These are phyloP conservation scores for Bellardia pandia DNA, from an alignment of 2,888 invertebrate genomes.

Conservation along the genomic window DNA sequence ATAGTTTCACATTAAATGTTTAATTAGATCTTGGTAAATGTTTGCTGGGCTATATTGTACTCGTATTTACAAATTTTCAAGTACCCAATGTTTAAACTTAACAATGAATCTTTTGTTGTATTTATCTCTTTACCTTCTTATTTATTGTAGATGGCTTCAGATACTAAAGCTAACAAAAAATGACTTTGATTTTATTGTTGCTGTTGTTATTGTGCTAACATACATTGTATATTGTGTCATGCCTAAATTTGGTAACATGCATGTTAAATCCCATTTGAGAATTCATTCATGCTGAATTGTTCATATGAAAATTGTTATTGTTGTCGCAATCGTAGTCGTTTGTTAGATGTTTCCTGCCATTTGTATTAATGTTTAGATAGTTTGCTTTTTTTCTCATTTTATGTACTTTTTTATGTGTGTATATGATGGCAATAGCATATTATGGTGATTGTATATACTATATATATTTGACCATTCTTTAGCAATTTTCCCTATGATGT, in stretches of 20 bases:
- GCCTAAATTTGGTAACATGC: slow-evolving; percentile 68
- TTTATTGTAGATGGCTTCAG: not conserved
- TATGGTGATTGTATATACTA: slow-evolving; percentile 33
- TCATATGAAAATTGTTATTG: slow-evolving; percentile 63
- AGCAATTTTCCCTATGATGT: not conserved
- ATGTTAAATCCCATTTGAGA: slow-evolving; percentile 69
- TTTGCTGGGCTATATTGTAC: not conserved
- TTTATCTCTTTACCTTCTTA: slow-evolving; percentile 5
- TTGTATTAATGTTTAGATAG: slow-evolving; percentile 54
- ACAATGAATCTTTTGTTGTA: not conserved
- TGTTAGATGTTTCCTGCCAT: slow-evolving; percentile 61
- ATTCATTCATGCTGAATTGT: slow-evolving; percentile 62
- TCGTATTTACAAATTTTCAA: not conserved
- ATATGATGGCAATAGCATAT: slow-evolving; percentile 54
- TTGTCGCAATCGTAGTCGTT: slow-evolving; percentile 56
- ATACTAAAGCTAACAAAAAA: not conserved
- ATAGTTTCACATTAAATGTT: not conserved
- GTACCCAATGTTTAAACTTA: not conserved
- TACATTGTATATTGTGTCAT: slow-evolving; percentile 57
- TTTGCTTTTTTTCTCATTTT: slow-evolving; percentile 10
- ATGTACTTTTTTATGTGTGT: not conserved
- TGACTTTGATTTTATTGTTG: slow-evolving; percentile 17
- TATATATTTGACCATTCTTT: slow-evolving; percentile 1
- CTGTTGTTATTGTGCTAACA: not conserved
- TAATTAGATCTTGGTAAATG: not conserved